Base-by-base conservation (phyloP, 2,797 vertebrate genomes). In the Chelon labrosus region DNA sequence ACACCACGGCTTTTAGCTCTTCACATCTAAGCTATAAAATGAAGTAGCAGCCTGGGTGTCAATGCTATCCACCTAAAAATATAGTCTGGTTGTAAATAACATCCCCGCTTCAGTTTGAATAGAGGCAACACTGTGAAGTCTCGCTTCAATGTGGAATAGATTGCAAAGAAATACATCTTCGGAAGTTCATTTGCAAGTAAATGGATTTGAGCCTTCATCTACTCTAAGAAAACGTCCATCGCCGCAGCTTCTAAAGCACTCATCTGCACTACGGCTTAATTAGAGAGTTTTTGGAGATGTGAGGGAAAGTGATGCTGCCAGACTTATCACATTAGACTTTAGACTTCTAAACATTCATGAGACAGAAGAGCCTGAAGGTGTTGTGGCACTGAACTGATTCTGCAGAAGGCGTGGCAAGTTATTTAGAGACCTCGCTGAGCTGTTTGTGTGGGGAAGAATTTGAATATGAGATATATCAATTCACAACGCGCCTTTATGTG, bases 141-240 rank as follows among this genome's bases (percentile, higher is more conserved):
- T 63, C 63, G 65, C 73, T 72, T 19, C 38, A 65, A 53, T 55
- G 65, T 50, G 57, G 58, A 79, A 74, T 3, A 68, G 49, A 81
- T 46, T 65, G 64, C 65, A 47, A 22, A 37, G 59, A 80, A 83
- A 80, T 52, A 51, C 42, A 71, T 75, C 47, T 68, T 25, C 19
- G 64, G 46, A 75, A 56, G 64, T 80, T 85, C 10, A 77, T 91
- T 83, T 89, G 77, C 78, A 88, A 81, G 55, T 84, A 74, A 90
- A 89, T 73, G 57, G 53, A n/a, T 82, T 70, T 52, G 52, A 69
- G 72, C 55, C n/a, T 12, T 75, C 69, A 53, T 8, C 70, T 55
- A 47, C 71, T 85, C 67, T 38, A 37, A 60, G 44, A 72, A 79
- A 79, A 79, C 10, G 55, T 51, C 60, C 25, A 37, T 51, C 31